These are phyloP conservation scores for Drosophila incognita DNA, from an alignment of 2,888 invertebrate species.

Conservation along the genomic window DNA sequence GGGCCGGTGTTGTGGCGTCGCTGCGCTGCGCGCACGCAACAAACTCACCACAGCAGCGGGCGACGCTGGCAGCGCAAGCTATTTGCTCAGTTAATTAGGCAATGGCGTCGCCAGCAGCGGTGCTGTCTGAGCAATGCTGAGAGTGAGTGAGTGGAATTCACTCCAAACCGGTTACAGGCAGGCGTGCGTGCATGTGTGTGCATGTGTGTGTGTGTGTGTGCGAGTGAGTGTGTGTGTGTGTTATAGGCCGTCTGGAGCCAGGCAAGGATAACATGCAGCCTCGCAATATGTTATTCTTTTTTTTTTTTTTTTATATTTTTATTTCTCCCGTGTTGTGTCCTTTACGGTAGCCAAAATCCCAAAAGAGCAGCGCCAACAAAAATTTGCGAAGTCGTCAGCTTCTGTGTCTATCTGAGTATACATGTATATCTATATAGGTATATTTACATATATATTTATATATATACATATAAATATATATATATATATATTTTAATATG, in stretches of 20 bases:
- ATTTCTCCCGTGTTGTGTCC: constrained; percentile 46
- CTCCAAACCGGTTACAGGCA: constrained; percentile 62
- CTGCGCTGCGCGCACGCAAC: constrained; percentile 17
- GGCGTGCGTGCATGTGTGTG: not conserved
- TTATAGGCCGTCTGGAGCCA: constrained; percentile 53
- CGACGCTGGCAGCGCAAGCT: constrained; percentile 41
- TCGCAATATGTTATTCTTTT: constrained; percentile 25
- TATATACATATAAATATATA: constrained; percentile 5
- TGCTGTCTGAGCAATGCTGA: constrained; percentile 22
- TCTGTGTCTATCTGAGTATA: not conserved
- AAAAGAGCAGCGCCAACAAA: constrained; percentile 62
- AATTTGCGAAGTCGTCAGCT: constrained; percentile 19
- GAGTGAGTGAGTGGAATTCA: constrained; percentile 49
- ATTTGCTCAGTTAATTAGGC: constrained; percentile 72
- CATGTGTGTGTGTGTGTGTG: constrained; percentile 2
- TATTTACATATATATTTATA: constrained; percentile 12
- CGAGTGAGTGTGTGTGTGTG: constrained; percentile 18
- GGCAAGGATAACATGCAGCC: constrained; percentile 65
- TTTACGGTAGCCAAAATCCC: constrained; percentile 49
- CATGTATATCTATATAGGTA: constrained; percentile 12
- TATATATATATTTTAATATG: constrained; percentile 11
- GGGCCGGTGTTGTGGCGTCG: constrained; percentile 7
- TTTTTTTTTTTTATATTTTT: constrained; percentile 24
- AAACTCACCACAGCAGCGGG: constrained; percentile 69
- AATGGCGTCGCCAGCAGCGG: constrained; percentile 48